phyloP scores from a whole-genome alignment of 1,140 invertebrate genomes.

The Holotrichia oblita region DNA sequence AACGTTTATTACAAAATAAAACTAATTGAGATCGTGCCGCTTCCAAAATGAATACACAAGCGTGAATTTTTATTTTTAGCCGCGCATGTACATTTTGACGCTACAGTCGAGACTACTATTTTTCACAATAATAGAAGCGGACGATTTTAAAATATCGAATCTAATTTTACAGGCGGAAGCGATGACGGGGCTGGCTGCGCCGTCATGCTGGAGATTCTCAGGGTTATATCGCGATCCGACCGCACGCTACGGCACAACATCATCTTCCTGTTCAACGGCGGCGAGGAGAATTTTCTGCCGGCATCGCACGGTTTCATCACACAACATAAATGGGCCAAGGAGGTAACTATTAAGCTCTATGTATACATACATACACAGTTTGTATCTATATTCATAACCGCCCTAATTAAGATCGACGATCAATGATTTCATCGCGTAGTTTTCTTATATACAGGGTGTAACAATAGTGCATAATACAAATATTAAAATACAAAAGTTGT shows the following conservation, averaged over 20 bases:
- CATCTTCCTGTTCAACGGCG: constrained; percentile 90
- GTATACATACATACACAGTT: not conserved
- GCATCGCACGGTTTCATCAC: constrained; percentile 96
- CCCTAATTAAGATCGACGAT: not conserved
- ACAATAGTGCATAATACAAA: no score
- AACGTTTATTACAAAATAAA: no score
- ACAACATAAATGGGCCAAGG: constrained; percentile 87
- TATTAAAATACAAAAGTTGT: no score
- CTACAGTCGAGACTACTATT: no score
- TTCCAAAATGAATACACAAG: no score
- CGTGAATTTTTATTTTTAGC: no score
- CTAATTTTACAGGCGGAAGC: constrained; percentile 76
- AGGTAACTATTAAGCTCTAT: no score
- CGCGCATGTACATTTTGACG: no score
- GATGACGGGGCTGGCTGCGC: constrained; percentile 94
- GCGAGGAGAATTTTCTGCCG: constrained; percentile 91
- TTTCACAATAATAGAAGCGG: not conserved
- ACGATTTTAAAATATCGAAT: not conserved
- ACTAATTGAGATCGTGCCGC: no score
- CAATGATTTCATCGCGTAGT: no score
- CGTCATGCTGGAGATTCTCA: constrained; percentile 88
- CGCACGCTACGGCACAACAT: constrained; percentile 74
- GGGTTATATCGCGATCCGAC: constrained; percentile 74
- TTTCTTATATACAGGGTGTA: no score
- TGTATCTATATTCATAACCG: not conserved